Evolutionary conservation across 2,113 vertebrate genomes (phyloP).

Genomic region (Nipponia nippon): DNA sequence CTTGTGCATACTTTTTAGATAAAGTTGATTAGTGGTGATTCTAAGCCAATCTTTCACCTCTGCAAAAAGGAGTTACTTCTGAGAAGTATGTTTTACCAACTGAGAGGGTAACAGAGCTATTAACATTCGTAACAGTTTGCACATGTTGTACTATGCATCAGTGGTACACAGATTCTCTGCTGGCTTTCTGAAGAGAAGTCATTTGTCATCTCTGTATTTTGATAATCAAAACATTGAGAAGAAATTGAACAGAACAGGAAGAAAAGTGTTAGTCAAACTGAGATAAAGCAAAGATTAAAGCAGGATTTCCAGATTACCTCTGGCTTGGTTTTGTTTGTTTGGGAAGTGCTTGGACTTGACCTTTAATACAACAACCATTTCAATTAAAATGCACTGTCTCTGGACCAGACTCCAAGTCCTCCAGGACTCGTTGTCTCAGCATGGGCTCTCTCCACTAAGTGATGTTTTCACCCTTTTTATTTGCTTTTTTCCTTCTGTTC

Average conservation of each 20-base stretch:
- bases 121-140: background rate
- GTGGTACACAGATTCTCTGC: background rate
- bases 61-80: background rate
- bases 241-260: background rate
- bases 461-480: background rate
- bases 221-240: background rate
- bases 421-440: background rate
- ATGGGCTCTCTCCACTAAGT: background rate
- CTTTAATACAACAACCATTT: background rate
- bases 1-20: background rate
- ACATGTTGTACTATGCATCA: background rate
- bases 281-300: conserved; percentile 54
- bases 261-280: conserved; percentile 26
- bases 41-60: background rate
- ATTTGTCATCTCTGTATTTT: conserved; percentile 26
- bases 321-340: background rate
- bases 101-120: background rate
- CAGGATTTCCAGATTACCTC: background rate
- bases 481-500: background rate
- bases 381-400: background rate
- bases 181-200: background rate
- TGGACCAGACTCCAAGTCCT: background rate
- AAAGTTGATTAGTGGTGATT: background rate
- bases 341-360: background rate
- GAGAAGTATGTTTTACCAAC: background rate